A percentile compares a stretch with the other conserved stretches of the same genome.
These are phyloP conservation scores for Cancer borealis DNA, from an alignment of 2,888 invertebrate species.

Conservation along the genomic window DNA sequence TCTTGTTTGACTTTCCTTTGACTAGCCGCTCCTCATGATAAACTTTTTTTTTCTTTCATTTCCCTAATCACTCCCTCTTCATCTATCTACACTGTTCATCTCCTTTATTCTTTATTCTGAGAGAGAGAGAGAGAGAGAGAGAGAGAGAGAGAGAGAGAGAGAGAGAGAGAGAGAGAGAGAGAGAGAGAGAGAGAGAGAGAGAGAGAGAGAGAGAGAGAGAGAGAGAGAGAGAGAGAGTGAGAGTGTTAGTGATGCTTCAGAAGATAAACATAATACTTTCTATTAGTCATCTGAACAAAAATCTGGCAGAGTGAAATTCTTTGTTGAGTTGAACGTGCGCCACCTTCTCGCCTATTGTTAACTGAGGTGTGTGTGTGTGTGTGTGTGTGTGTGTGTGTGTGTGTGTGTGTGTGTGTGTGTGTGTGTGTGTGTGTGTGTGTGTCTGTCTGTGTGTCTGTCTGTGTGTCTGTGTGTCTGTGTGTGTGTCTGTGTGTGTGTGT, in stretches of 20 bases:
- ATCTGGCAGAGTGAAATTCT: not conserved
- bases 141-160: conserved; percentile 35
- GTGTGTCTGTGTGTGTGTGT: not conserved
- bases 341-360: not conserved
- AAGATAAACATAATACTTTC: not conserved
- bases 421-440: too few relatives aligned
- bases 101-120: not conserved
- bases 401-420: too few relatives aligned
- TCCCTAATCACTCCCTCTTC: too few relatives aligned
- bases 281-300: not conserved
- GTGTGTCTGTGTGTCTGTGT: too few relatives aligned
- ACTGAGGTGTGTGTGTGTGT: not conserved
- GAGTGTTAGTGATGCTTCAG: not conserved
- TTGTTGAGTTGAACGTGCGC: not conserved
- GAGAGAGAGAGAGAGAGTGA: not conserved
- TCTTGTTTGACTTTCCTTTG: too few relatives aligned
- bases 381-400: too few relatives aligned
- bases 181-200: not conserved
- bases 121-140: not conserved
- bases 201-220: not conserved
- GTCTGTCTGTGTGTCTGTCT: too few relatives aligned
- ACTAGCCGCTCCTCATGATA: too few relatives aligned
- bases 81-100: too few relatives aligned
- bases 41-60: too few relatives aligned
- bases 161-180: conserved; percentile 37